Evolutionary conservation across 2,888 invertebrate genomes (phyloP).

Genomic region (Ectemnius continuus): DNA sequence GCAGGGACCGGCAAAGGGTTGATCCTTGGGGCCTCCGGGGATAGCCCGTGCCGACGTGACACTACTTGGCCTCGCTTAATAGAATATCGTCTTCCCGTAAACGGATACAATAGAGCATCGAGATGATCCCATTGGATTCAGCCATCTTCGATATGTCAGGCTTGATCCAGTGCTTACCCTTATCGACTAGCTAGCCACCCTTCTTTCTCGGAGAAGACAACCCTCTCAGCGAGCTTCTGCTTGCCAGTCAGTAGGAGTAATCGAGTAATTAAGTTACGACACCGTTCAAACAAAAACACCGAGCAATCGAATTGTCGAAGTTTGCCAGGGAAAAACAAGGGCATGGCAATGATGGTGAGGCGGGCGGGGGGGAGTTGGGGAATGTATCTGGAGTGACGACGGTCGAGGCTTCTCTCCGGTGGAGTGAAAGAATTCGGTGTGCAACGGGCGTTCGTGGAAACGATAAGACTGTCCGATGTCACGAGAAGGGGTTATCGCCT

Average conservation of each 20-base stretch:
- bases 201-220: too few relatives aligned
- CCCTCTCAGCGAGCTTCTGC: too few relatives aligned
- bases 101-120: conserved; percentile 36
- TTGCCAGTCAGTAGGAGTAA: too few relatives aligned
- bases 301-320: too few relatives aligned
- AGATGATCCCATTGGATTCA: neutral
- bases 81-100: conserved; percentile 64
- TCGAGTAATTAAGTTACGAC: too few relatives aligned
- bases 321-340: neutral
- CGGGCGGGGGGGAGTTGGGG: too few relatives aligned
- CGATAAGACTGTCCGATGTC: conserved; percentile 67
- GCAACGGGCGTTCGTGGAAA: conserved; percentile 66
- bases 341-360: too few relatives aligned
- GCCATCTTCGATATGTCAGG: neutral
- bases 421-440: conserved; percentile 60
- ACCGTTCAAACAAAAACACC: too few relatives aligned
- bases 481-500: conserved; percentile 74
- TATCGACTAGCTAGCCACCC: too few relatives aligned
- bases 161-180: neutral
- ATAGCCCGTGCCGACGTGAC: conserved; percentile 72
- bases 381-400: too few relatives aligned
- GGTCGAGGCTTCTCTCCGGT: conserved; percentile 16
- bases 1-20: conserved; percentile 74
- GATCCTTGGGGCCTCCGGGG: conserved; percentile 74
- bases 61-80: conserved; percentile 69